Base-by-base conservation (phyloP, 2,797 vertebrate genomes). In the Tenualosa thibaudeaui region DNA sequence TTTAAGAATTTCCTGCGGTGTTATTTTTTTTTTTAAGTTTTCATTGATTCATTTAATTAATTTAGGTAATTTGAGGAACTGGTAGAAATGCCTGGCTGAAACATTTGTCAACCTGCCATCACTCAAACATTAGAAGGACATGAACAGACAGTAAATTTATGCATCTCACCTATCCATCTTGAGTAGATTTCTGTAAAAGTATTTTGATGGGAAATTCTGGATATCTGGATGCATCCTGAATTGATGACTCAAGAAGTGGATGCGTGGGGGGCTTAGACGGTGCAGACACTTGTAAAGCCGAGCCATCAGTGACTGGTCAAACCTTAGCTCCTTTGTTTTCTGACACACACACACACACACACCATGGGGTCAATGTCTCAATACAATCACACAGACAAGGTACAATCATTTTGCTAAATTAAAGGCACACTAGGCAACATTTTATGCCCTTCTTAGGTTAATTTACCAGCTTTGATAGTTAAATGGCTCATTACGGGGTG, bases 181-280 rank as follows among this genome's bases (percentile, higher is more conserved):
- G 3, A 97, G 90, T 37, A 22, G 85, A 13, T 81, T 93, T 56
- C 91, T 91, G 82, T 97, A 97, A 71, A 97, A 86, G 0, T 97
- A 95, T 26, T 90, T 94, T 81, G 97, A 96, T 0, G 97, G 97
- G 88, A 97, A 97, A 86, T 94, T 91, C 81, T 96, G 97, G 89
- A 97, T 97, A 83, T 97, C 95, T 0, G 96, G 96, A 86, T 97
- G 97, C 97, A 97, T 97, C 75, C 97, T 91, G 89, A 97, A 97
- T 90, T 97, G 97, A 3, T 92, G 7, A 0, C 91, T 94, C 13
- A 97, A 94, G 91, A 96, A 95, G 62, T 96, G 5, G 1, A 96
- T 81, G 0, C 94, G 94, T 54, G 91, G 87, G 4, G 86, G 0
- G 0, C 86, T 91, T 17, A 84, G 87, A 62, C 86, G 85, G 12